Percentiles rank a stretch among this genome's conserved stretches.
These are phyloP conservation scores for Dromiciops gliroides DNA, from an alignment of 2,113 vertebrate genomes.

Conservation along the genomic window DNA sequence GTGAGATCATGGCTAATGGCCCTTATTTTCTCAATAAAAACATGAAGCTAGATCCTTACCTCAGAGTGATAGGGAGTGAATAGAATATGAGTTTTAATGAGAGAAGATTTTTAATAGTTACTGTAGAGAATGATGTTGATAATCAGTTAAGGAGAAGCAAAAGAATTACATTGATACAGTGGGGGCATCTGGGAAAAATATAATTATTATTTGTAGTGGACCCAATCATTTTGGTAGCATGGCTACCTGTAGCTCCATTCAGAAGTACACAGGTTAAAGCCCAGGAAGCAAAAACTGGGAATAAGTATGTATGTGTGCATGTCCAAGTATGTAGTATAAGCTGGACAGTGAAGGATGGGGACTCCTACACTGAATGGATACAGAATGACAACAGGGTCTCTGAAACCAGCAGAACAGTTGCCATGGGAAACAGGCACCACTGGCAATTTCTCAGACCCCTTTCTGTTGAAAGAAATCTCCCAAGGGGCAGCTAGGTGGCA, in stretches of 20 bases:
- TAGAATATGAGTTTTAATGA: not conserved
- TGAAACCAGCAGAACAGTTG: no score
- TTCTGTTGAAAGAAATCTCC: no score
- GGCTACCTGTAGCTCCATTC: not conserved
- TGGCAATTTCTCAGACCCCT: no score
- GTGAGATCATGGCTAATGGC: not conserved
- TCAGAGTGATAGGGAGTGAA: not conserved
- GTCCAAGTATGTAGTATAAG: no score
- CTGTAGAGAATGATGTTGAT: not conserved
- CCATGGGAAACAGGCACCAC: no score
- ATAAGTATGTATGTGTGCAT: not conserved
- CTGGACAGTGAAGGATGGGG: no score
- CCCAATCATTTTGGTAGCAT: not conserved
- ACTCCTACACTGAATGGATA: no score
- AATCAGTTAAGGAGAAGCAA: not conserved
- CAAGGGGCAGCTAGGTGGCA: no score
- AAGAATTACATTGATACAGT: not conserved
- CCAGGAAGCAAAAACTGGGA: not conserved
- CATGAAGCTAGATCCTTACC: not conserved
- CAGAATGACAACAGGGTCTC: no score
- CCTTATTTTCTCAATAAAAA: not conserved
- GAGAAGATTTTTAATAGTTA: not conserved
- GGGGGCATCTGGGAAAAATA: not conserved
- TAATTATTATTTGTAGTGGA: not conserved
- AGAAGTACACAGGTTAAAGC: not conserved